A percentile compares a stretch with the other conserved stretches of the same genome.
Evolutionary conservation across 2,797 vertebrate genomes (phyloP).

Genomic region (Neomorphus geoffroyi): DNA sequence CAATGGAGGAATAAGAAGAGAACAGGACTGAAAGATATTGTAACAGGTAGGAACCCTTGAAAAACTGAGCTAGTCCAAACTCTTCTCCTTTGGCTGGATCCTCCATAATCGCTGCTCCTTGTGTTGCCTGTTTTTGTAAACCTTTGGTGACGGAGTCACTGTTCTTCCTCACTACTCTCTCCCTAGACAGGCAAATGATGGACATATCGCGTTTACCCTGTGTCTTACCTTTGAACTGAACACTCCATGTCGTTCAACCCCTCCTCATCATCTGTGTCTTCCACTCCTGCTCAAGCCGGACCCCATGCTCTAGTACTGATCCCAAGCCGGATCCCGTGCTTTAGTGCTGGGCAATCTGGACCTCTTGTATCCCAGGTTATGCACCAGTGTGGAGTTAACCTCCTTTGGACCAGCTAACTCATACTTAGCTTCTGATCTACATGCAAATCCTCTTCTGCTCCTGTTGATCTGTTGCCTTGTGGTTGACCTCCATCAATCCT

Average conservation of each 20-base stretch:
- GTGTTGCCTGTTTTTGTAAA: constrained; percentile 29
- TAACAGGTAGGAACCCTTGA: not conserved
- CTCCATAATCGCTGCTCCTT: not conserved
- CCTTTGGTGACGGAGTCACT: not conserved
- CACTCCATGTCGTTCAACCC: not conserved
- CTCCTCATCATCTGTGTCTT: not conserved
- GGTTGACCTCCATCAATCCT: not conserved
- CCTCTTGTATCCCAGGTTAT: not conserved
- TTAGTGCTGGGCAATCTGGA: not conserved
- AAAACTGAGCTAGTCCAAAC: not conserved
- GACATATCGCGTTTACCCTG: not conserved
- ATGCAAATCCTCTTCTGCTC: not conserved
- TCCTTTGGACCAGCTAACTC: not conserved
- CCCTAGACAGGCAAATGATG: not conserved
- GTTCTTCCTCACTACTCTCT: not conserved
- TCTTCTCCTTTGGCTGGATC: not conserved
- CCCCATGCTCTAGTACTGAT: not conserved
- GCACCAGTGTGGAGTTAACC: not conserved
- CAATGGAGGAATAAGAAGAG: not conserved
- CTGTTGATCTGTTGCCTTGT: not conserved
- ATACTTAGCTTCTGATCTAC: not conserved
- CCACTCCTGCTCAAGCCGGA: not conserved
- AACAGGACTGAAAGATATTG: not conserved
- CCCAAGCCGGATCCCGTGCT: not conserved
- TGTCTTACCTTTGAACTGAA: constrained; percentile 1